Evolutionary conservation across 2,888 invertebrate species (phyloP), one percentile per base, ranked within the genome.

Genomic region (Zygothrica quintamaculata): DNA sequence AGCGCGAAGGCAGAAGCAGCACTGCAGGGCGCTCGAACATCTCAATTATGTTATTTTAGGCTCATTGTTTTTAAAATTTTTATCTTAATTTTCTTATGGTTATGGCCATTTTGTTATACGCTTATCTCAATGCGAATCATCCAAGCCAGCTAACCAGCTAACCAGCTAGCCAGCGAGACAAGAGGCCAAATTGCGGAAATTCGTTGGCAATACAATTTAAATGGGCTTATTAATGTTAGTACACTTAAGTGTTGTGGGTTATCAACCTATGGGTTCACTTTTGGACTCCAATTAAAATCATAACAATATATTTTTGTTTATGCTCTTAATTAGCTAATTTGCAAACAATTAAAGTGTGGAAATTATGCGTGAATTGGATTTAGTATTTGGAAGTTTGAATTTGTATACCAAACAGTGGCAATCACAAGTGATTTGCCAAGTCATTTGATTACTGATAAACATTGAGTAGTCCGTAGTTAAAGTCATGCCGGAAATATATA

Each of bases 31-130:
- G 65, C 59, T 58, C 53, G 37, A 75, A 84, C 77, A 66, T 72
- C 87, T 82, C 87, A 82, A 82, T 82, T 82, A 87, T 73, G 78
- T 81, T 71, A 76, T 74, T 80, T n/a, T 12, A 66, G 64, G 77
- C 75, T 81, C 85, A 87, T 84, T 82, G 82, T 86, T 84, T 80
- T 65, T 48, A 58, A 39, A 79, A 76, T 65, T 82, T 81, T 68
- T n/a, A n/a, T 57, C 74, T 86, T 80, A 80, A 86, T 84, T 80
- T 84, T 73, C 61, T 64, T 75, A 73, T 80, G 76, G 86, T 74
- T 80, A 80, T 86, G 42, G 84, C 40, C 37, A 57, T 50, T 25
- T 58, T 48, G 64, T 44, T 31, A 13, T 46, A 8, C 2, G 62
- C 57, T 84, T 71, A 79, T 80, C 77, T 71, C 64, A 64, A 58